Evolutionary conservation across 2,888 invertebrate species (phyloP).

Genomic region (Drosophila mulleri): DNA sequence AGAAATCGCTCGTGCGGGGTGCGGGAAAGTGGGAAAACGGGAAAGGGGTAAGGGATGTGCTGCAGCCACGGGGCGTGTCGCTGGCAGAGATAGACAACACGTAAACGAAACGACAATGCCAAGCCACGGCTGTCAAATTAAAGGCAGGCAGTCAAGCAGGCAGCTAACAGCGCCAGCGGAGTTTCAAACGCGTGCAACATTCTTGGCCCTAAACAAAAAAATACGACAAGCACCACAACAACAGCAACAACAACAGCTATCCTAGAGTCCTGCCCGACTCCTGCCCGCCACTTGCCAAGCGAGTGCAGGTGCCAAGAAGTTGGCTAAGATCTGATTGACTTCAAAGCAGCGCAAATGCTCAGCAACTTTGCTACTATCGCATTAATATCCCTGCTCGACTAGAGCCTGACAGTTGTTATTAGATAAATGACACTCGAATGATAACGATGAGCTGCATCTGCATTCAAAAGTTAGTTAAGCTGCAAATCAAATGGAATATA

Average conservation of each 20-base stretch:
- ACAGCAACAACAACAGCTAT: not conserved
- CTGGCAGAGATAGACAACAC: constrained; percentile 75
- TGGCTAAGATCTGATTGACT: constrained; percentile 10
- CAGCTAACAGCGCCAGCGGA: constrained; percentile 35
- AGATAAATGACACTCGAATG: too few relatives aligned
- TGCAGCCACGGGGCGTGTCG: constrained; percentile 57
- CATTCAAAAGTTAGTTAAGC: too few relatives aligned
- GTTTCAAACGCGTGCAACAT: constrained; percentile 47
- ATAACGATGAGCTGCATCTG: too few relatives aligned
- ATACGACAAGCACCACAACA: not conserved
- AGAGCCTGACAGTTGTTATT: too few relatives aligned
- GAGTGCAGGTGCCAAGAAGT: constrained; percentile 15
- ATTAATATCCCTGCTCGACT: not conserved
- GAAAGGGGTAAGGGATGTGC: not conserved
- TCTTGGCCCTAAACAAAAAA: constrained; percentile 24
- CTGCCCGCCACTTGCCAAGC: not conserved
- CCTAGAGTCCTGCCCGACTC: not conserved
- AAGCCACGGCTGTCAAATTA: constrained; percentile 78
- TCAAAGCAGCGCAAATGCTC: not conserved
- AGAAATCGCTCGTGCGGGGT: constrained; percentile 54
- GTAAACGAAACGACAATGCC: constrained; percentile 78
- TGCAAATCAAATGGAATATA: too few relatives aligned
- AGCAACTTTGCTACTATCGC: too few relatives aligned
- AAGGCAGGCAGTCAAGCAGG: constrained; percentile 61
- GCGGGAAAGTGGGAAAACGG: constrained; percentile 22